Percentiles rank a stretch among this genome's conserved stretches.
phyloP scores from a whole-genome alignment of 2,113 vertebrate species.

The Chionodraco myersi region DNA sequence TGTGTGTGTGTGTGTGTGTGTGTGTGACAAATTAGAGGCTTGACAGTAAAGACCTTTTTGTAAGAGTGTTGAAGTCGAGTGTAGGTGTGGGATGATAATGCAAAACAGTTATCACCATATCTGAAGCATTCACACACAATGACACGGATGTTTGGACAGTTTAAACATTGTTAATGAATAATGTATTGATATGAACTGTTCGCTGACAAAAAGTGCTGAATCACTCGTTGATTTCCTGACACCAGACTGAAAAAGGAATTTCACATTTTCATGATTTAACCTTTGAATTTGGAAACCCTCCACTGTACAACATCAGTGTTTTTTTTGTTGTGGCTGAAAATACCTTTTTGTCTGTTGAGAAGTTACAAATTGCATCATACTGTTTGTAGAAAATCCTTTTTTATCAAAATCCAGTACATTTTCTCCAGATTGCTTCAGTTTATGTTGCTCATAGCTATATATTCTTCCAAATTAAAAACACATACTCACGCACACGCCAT shows the following conservation, averaged over 20 bases:
- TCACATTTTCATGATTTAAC: background rate
- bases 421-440: constrained; percentile 30
- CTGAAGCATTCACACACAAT: background rate
- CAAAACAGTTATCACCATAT: constrained; percentile 47
- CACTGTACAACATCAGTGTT: background rate
- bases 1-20: constrained; percentile 15
- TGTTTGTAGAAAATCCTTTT: constrained; percentile 24
- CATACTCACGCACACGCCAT: background rate
- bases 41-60: constrained; percentile 22
- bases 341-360: no score
- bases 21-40: constrained; percentile 54
- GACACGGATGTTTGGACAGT: background rate
- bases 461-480: constrained; percentile 29
- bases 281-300: background rate
- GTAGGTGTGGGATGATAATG: constrained; percentile 39
- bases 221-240: background rate
- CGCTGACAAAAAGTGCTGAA: background rate
- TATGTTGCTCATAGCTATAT: constrained; percentile 21
- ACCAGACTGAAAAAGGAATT: background rate
- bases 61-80: background rate
- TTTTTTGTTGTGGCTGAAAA: background rate
- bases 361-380: background rate
- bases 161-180: constrained; percentile 11
- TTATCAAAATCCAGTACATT: constrained; percentile 15
- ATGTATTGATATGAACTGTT: background rate